phyloP scores from a whole-genome alignment of 2,888 invertebrate species.

The Xylocampa areola region DNA sequence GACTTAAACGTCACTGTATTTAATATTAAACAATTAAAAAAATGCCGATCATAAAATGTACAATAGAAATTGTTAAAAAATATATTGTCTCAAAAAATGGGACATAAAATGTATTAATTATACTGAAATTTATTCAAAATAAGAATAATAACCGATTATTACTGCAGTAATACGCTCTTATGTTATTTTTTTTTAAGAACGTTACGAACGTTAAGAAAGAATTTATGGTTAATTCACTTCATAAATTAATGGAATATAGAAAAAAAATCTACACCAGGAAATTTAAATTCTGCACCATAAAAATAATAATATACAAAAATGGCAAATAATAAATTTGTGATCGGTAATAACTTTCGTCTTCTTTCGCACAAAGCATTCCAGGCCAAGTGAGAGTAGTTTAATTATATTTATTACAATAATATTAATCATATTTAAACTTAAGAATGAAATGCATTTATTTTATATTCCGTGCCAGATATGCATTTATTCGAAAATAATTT shows the following conservation, averaged over 20 bases:
- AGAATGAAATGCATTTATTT: conserved; percentile 37
- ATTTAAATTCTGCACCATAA: no score
- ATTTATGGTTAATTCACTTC: no score
- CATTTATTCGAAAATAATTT: conserved; percentile 45
- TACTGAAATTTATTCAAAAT: neutral
- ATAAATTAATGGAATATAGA: no score
- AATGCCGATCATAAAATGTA: conserved; percentile 36
- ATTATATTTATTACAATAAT: conserved; percentile 56
- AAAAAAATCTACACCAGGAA: no score
- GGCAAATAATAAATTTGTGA: conserved; percentile 36
- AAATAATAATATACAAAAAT: neutral
- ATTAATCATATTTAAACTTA: conserved; percentile 34
- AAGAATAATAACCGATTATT: neutral
- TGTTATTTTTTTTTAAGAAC: neutral
- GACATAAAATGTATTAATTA: conserved; percentile 4
- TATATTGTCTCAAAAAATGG: neutral
- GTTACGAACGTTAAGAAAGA: no score
- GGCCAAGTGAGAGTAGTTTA: conserved; percentile 63
- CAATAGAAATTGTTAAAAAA: conserved; percentile 5
- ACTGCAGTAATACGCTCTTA: neutral
- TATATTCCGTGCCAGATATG: conserved; percentile 40
- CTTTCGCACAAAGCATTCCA: conserved; percentile 67
- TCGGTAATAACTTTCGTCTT: conserved; percentile 52
- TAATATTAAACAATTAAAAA: conserved; percentile 34
- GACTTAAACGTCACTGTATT: conserved; percentile 45